Evolutionary conservation across 2,797 vertebrate species (phyloP).

Genomic region (Molossus molossus): DNA sequence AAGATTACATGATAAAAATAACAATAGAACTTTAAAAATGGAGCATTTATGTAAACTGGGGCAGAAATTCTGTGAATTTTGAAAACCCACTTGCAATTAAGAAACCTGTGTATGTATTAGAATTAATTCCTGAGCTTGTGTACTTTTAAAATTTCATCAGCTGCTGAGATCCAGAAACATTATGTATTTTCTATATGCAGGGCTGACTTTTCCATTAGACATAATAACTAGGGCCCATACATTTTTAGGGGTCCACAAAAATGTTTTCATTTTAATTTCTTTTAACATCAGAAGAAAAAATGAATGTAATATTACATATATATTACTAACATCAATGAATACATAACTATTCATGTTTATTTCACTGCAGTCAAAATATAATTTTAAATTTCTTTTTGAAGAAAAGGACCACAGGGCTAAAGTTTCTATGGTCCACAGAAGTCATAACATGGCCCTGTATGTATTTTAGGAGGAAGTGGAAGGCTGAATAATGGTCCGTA

Average conservation of each 20-base stretch:
- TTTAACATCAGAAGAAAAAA: conserved; percentile 56
- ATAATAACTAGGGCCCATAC: neutral
- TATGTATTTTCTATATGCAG: conserved; percentile 22
- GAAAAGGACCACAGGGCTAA: neutral
- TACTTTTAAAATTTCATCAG: conserved; percentile 64
- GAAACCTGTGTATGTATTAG: conserved; percentile 35
- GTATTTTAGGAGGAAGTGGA: neutral
- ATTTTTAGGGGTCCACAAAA: conserved; percentile 47
- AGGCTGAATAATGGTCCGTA: neutral
- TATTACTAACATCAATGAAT: neutral
- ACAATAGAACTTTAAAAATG: conserved; percentile 48
- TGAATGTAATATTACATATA: conserved; percentile 1
- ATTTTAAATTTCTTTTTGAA: conserved; percentile 53
- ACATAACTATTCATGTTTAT: conserved; percentile 52
- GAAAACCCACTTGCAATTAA: conserved; percentile 68
- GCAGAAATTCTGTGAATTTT: conserved; percentile 61
- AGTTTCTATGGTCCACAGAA: neutral
- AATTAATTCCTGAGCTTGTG: conserved; percentile 45
- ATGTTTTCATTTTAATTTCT: conserved; percentile 64
- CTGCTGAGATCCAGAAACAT: conserved; percentile 35
- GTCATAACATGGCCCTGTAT: neutral
- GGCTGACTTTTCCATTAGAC: conserved; percentile 36
- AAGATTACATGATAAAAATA: conserved; percentile 28
- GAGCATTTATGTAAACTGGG: conserved; percentile 50
- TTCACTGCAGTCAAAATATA: conserved; percentile 18